Base-by-base conservation (phyloP, 2,888 invertebrate genomes). In the Gnatocerus cornutus region DNA sequence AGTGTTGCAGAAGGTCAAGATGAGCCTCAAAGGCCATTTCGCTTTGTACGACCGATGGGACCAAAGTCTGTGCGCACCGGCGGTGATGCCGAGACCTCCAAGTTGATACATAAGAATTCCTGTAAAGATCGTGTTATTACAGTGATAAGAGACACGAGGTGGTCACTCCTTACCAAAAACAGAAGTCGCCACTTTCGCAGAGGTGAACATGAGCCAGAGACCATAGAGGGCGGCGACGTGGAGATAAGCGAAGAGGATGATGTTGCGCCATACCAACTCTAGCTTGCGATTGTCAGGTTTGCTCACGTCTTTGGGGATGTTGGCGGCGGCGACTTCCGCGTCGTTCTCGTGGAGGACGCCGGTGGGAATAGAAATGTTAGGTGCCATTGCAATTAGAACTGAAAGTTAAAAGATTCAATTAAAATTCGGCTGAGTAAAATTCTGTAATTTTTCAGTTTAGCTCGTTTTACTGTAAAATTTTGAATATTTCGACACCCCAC, bases 61-160 rank as follows among this genome's bases (percentile, higher is more conserved):
- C 98, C 98, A 99, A 29, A 98, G 89, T 78, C 99, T 88, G 86
- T 99, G 99, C 1, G 96, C 97, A 16, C 99, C 99, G 16, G 97
- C 98, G 10, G 99, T 99, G 73, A 99, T 95, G 10, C 99, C 98
- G 69, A 98, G 85, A 4, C 95, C 98, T 6, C 93, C 92, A 73
- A 90, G 84, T 65, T 93, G 86, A 85, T 96, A 96, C 67, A 95
- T 83, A 1, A 92, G 59, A 66, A 92, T 86, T 8, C 93, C 97
- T 93, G 86, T 8, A 88, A 85, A 10, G 33, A 37, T 33, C 33
- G 33, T n/a, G 33, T 33, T 33, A 21, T 33, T 2, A 6, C 33
- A 33, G 3, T 33, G 33, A 33, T 33, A 33, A 33, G 9, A 66
- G 3, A 2, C 33, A 33, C 33, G 33, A 2, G 33, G 9, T 33